A percentile compares a stretch with the other conserved stretches of the same genome.
These are phyloP conservation scores for Dicentrarchus labrax DNA, from an alignment of 2,113 vertebrate genomes.

Conservation along the genomic window DNA sequence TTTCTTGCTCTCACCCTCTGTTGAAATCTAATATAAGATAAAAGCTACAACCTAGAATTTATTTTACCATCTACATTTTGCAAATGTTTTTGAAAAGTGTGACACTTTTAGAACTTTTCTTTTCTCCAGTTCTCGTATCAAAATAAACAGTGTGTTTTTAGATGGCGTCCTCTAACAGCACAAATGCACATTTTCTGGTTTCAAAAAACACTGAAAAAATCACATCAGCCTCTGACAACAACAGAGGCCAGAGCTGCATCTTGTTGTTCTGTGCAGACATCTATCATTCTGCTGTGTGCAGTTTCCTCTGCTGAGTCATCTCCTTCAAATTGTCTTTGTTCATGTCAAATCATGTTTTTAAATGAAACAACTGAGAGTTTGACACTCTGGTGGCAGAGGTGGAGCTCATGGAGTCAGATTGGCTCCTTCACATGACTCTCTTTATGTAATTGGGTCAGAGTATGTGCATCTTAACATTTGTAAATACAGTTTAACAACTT, in stretches of 20 bases:
- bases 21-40: slow-evolving; percentile 35
- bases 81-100: slow-evolving; percentile 24
- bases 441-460: not conserved
- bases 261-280: slow-evolving; percentile 45
- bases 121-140: not conserved
- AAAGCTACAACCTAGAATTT: slow-evolving; percentile 12
- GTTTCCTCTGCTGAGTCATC: slow-evolving; percentile 56
- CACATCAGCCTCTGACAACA: slow-evolving; percentile 13
- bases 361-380: slow-evolving; percentile 7
- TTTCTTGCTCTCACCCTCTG: not conserved
- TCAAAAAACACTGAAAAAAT: slow-evolving; percentile 18
- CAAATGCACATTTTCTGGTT: slow-evolving; percentile 23
- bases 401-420: slow-evolving; percentile 11
- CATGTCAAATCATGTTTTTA: slow-evolving; percentile 25
- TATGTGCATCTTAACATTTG: not conserved
- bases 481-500: not conserved
- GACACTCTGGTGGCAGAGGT: slow-evolving; percentile 11
- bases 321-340: slow-evolving; percentile 39
- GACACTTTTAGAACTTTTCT: not conserved
- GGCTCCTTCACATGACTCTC: not conserved
- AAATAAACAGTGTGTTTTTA: slow-evolving; percentile 8
- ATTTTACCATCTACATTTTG: not conserved
- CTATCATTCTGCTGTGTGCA: slow-evolving; percentile 27
- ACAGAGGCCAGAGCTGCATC: slow-evolving; percentile 37
- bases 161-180: not conserved